These are phyloP conservation scores for Lymantria dispar DNA, from an alignment of 2,888 invertebrate genomes.

Conservation along the genomic window DNA sequence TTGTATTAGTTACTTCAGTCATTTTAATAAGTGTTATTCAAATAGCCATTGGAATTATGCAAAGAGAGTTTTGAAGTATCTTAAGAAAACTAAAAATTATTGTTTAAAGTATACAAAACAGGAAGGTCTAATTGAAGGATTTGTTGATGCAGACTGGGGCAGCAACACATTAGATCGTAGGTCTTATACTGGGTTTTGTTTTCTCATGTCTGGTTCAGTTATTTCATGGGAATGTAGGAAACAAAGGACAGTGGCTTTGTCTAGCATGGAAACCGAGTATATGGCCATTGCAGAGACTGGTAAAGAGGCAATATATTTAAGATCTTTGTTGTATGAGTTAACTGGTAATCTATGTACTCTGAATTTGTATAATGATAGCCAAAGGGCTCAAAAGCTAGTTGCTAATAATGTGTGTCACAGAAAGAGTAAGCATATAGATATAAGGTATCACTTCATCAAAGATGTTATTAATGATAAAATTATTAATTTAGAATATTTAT, in stretches of 20 bases:
- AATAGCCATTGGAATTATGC: conserved; percentile 17
- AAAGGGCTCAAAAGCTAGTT: conserved; percentile 3
- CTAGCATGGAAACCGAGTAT: conserved; percentile 2
- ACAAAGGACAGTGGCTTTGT: background rate
- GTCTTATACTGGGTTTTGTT: conserved; percentile 44
- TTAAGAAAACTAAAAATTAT: conserved; percentile 18
- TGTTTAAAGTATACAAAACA: conserved; percentile 3
- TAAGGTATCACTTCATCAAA: conserved; percentile 7
- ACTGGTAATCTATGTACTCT: background rate
- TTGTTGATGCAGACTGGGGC: conserved; percentile 26
- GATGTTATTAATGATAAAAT: conserved; percentile 1
- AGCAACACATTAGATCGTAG: conserved; percentile 37
- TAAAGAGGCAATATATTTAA: conserved; percentile 8
- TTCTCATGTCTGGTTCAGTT: conserved; percentile 19
- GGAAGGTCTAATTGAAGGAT: conserved; percentile 4
- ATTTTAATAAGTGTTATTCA: conserved; percentile 23
- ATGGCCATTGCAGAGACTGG: conserved; percentile 9
- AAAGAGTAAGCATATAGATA: conserved; percentile 11
- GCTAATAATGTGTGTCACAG: conserved; percentile 7
- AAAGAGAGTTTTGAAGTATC: conserved; percentile 16
- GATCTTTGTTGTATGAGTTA: conserved; percentile 2
- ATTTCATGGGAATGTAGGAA: conserved; percentile 18
- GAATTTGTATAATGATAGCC: conserved; percentile 7
- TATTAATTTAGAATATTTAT: background rate
- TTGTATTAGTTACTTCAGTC: conserved; percentile 18